phyloP scores from a whole-genome alignment of 2,797 vertebrate species.

The Lepus oiostolus region DNA sequence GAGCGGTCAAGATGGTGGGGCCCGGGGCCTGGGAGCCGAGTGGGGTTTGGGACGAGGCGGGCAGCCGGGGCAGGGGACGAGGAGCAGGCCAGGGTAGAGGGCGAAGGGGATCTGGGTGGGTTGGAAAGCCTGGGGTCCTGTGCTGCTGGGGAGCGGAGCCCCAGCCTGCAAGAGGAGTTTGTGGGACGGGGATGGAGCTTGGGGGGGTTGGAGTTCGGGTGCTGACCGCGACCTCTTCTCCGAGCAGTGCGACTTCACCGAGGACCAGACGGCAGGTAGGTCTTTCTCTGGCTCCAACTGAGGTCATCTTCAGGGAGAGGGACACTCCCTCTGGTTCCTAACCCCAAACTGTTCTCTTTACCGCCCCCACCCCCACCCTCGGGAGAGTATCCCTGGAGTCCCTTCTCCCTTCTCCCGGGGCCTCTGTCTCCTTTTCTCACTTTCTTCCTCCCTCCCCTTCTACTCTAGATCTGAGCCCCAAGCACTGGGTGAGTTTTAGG shows the following conservation, averaged over 20 bases:
- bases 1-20: constrained; percentile 79
- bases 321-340: neutral
- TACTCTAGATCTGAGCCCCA: constrained; percentile 80
- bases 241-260: constrained; percentile 88
- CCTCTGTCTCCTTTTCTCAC: constrained; percentile 74
- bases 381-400: neutral
- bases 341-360: neutral
- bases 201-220: neutral
- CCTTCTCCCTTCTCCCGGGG: constrained; percentile 4
- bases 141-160: neutral
- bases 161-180: neutral
- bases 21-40: neutral
- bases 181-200: constrained; percentile 41
- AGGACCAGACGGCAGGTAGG: constrained; percentile 88
- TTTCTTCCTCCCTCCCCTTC: constrained; percentile 61
- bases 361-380: neutral
- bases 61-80: neutral
- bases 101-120: neutral
- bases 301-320: constrained; percentile 25
- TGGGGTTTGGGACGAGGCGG: constrained; percentile 54
- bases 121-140: neutral
- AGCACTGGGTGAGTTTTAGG: constrained; percentile 79
- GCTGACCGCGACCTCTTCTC: constrained; percentile 72
- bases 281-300: neutral
- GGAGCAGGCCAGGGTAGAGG: neutral